Evolutionary conservation across 2,888 invertebrate species (phyloP).

Genomic region (Amblyjoppa proteus): DNA sequence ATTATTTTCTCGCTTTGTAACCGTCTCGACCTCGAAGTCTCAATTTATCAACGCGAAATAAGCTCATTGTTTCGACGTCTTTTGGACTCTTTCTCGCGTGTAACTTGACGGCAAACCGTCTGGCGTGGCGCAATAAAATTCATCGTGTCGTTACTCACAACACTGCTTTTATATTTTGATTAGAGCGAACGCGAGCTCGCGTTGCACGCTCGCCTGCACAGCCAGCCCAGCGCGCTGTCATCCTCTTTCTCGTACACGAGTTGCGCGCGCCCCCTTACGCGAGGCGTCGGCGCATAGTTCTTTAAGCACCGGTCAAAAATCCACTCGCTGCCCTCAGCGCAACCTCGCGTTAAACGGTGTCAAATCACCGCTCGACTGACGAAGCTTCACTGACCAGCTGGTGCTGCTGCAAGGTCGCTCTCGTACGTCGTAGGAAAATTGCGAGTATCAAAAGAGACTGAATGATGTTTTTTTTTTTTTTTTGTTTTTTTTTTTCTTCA

Average conservation of each 20-base stretch:
- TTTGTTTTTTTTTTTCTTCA: constrained; percentile 15
- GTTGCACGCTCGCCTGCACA: constrained; percentile 37
- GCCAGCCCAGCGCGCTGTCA: neutral
- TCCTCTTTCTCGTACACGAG: constrained; percentile 31
- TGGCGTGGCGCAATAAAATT: constrained; percentile 73
- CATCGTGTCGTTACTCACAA: constrained; percentile 64
- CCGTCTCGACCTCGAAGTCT: constrained; percentile 22
- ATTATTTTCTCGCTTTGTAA: constrained; percentile 5
- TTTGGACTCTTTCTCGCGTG: constrained; percentile 32
- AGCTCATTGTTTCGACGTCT: constrained; percentile 37
- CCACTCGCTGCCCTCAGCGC: constrained; percentile 38
- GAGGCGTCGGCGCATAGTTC: constrained; percentile 56
- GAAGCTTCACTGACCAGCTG: constrained; percentile 31
- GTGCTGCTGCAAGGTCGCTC: constrained; percentile 2
- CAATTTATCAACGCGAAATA: constrained; percentile 26
- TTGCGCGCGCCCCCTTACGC: neutral
- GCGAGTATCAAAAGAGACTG: constrained; percentile 16
- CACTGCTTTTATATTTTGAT: constrained; percentile 76
- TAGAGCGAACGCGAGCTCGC: constrained; percentile 74
- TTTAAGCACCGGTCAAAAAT: neutral
- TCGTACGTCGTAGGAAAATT: constrained; percentile 24
- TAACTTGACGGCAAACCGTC: constrained; percentile 72
- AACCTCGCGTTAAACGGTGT: constrained; percentile 25
- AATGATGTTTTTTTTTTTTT: neutral
- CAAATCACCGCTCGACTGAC: constrained; percentile 35